Conservation (phyloP, 2,888 invertebrate species). For the Tinea semifulvella region DNA sequence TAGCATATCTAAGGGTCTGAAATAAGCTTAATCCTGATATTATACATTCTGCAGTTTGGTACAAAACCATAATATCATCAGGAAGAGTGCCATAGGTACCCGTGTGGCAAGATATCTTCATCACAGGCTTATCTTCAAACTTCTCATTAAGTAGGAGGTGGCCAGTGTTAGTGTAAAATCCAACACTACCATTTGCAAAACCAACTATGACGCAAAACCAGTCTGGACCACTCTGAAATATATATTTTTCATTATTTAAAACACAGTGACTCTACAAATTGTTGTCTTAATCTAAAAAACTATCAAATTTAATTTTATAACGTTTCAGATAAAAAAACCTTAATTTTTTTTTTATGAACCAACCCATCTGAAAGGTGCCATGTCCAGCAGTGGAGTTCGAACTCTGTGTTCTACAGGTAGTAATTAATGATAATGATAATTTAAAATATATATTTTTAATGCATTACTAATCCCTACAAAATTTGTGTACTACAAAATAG, state of each 20-base stretch:
- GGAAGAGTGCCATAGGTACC: conserved; percentile 60
- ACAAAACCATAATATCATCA: conserved; percentile 80
- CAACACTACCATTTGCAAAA: conserved; percentile 82
- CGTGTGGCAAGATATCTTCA: conserved; percentile 80
- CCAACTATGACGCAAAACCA: conserved; percentile 95
- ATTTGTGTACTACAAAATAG: too few relatives aligned
- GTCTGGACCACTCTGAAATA: conserved; percentile 75
- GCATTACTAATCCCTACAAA: too few relatives aligned
- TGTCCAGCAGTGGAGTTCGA: too few relatives aligned
- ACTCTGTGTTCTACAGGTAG: too few relatives aligned
- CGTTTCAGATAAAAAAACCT: too few relatives aligned
- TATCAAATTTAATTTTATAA: too few relatives aligned
- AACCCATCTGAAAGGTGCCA: too few relatives aligned
- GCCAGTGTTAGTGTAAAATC: conserved; percentile 91
- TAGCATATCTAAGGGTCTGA: conserved; percentile 78
- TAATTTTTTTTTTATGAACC: too few relatives aligned
- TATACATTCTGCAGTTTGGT: conserved; percentile 75
- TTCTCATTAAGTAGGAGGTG: conserved; percentile 83
- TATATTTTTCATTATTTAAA: not conserved
- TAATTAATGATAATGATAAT: too few relatives aligned
- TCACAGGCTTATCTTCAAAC: conserved; percentile 83
- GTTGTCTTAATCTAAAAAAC: too few relatives aligned
- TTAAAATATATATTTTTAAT: too few relatives aligned
- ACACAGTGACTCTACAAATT: too few relatives aligned
- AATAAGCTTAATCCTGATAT: conserved; percentile 82